Evolutionary conservation across 2,888 invertebrate species (phyloP), one percentile per base, ranked within the genome.

Genomic region (Rambutsinella grinnellia): DNA sequence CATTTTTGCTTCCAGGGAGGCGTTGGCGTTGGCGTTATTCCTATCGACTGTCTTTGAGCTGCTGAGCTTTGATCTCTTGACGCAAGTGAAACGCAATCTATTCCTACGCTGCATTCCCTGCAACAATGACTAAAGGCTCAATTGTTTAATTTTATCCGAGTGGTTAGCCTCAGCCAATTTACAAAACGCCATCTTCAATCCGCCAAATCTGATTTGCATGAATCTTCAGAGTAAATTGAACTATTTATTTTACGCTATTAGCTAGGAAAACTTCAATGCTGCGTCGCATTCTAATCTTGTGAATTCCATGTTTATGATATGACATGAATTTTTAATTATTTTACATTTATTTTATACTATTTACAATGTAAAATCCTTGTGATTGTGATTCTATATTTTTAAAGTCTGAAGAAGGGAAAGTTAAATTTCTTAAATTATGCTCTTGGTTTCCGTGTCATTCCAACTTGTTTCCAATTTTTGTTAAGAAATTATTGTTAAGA

Each of bases 11-110:
- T 58, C n/a, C 26, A 68, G 65, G 95, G 95, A 0, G 95, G 95
- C 0, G 95, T 95, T 0, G 94, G 94, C n/a, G 92, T 94, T 24
- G 95, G 94, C 0, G 94, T 95, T 3, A 91, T 95, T 82, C 92
- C 92, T 69, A 88, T 88, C n/a, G 81, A 81, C 27, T 54, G 65
- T 54, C 57, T 58, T 17, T 74, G 72, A 74, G 28, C 62, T 36
- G 13, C 36, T 44, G 49, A 8, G 23, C 19, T 15, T 15, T 72
- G 72, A 65, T 65, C 53, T 51, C 72, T 49, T 49, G 13, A 13
- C 19, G 6, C 5, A 5, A 5, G 36, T 36, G 36, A 36, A 36
- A 36, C 36, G 13, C 6, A 36, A 5, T 5, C 5, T 13, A 36
- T 5, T 13, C 13, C 36, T 8, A 36, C 13, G 36, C 5, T 36